Evolutionary conservation across 2,888 invertebrate genomes (phyloP).

Genomic region (Macroteleia sp.): DNA sequence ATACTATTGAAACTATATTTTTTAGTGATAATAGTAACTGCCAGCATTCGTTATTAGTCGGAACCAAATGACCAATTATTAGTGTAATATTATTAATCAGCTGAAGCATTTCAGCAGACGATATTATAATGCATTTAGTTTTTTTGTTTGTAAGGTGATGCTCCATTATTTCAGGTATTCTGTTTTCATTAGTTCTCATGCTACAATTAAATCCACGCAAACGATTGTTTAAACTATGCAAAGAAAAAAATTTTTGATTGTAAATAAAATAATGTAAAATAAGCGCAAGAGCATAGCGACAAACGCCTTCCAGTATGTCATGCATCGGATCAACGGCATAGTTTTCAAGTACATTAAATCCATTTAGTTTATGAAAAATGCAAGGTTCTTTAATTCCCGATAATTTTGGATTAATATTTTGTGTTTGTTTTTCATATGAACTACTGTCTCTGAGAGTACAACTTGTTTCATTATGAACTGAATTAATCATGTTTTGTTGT

Average conservation of each 20-base stretch:
- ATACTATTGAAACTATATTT: neutral
- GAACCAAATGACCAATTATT: constrained; percentile 24
- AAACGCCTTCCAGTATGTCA: constrained; percentile 13
- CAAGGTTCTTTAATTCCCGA: neutral
- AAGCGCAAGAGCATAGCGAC: constrained; percentile 26
- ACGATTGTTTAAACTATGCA: neutral
- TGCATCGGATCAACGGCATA: constrained; percentile 41
- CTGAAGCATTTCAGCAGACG: constrained; percentile 37
- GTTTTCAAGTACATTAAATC: constrained; percentile 41
- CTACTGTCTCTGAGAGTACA: neutral
- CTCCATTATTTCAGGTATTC: constrained; percentile 38
- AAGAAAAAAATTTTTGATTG: neutral
- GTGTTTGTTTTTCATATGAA: neutral
- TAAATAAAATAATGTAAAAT: constrained; percentile 24
- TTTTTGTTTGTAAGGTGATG: constrained; percentile 32
- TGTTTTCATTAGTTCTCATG: constrained; percentile 6
- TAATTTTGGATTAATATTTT: neutral
- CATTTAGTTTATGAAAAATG: neutral
- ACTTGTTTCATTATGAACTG: neutral
- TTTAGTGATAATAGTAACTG: neutral
- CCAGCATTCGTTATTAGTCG: neutral
- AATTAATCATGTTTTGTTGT: neutral
- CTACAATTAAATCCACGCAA: neutral
- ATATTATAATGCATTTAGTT: constrained; percentile 27
- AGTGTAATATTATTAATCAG: constrained; percentile 13